Conservation (phyloP, 2,113 vertebrate species). For the Hippolais icterina region DNA sequence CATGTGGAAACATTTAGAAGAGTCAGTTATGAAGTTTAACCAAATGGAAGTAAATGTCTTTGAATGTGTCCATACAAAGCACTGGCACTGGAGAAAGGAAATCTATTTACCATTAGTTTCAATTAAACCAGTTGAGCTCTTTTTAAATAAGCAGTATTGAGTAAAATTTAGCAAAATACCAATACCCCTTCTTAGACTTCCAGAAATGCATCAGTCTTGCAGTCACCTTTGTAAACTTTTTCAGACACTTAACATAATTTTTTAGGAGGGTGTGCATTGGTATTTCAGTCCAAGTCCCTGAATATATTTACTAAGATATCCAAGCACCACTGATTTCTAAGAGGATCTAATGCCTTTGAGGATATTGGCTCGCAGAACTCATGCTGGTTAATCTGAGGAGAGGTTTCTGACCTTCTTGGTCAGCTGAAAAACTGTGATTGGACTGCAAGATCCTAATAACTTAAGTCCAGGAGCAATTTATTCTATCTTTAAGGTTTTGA, state of each 20-base stretch:
- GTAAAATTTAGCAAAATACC: not conserved
- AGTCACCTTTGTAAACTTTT: not conserved
- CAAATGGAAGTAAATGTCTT: slow-evolving; percentile 34
- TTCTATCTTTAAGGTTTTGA: not conserved
- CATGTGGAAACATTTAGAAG: slow-evolving; percentile 65
- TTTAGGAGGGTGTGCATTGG: accelerated
- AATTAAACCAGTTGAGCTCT: slow-evolving; percentile 14
- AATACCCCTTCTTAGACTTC: not conserved
- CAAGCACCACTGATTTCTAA: not conserved
- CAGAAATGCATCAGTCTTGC: not conserved
- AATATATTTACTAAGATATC: not conserved
- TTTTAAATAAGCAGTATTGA: not conserved
- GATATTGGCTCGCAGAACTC: not conserved
- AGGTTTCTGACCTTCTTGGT: not conserved
- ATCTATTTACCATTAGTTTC: slow-evolving; percentile 7
- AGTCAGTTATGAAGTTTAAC: slow-evolving; percentile 35
- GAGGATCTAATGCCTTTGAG: not conserved
- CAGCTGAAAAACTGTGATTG: not conserved
- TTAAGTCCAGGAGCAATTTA: not conserved
- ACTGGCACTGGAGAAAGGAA: not conserved
- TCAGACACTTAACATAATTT: not conserved
- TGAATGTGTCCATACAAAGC: not conserved
- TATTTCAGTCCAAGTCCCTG: not conserved
- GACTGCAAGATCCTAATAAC: not conserved
- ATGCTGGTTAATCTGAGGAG: not conserved